phyloP scores from a whole-genome alignment of 1,140 invertebrate species.

The Hydropsyche tenuis region DNA sequence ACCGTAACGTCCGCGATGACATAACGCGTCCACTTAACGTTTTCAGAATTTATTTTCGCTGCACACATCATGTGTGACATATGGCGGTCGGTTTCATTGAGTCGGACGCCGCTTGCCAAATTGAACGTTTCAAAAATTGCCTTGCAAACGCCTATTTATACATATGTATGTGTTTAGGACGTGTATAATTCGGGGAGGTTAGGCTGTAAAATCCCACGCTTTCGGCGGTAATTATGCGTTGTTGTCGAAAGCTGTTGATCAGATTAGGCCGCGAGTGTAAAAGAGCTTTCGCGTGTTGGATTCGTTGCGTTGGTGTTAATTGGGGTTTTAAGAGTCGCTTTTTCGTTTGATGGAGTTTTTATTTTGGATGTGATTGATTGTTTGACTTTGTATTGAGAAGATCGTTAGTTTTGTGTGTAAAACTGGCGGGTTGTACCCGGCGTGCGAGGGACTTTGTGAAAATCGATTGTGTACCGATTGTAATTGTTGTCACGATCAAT shows the following conservation, averaged over 20 bases:
- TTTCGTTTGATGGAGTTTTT: too few relatives aligned
- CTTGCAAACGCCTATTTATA: background rate
- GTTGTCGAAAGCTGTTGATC: slow-evolving; percentile 1
- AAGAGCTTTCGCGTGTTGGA: too few relatives aligned
- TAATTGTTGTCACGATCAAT: too few relatives aligned
- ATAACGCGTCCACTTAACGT: background rate
- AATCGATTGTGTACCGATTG: too few relatives aligned
- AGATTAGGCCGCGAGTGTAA: background rate
- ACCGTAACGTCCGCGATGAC: background rate
- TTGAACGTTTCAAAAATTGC: slow-evolving; percentile 1
- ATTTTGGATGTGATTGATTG: too few relatives aligned
- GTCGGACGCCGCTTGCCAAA: background rate
- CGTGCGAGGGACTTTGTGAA: too few relatives aligned
- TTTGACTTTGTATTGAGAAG: too few relatives aligned
- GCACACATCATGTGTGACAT: background rate
- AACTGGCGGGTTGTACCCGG: too few relatives aligned
- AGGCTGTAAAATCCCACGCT: slow-evolving; percentile 8
- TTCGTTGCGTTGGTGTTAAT: too few relatives aligned
- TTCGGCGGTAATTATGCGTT: slow-evolving; percentile 11
- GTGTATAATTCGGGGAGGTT: background rate
- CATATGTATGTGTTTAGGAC: background rate
- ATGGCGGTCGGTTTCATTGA: slow-evolving; percentile 13
- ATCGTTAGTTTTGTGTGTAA: too few relatives aligned
- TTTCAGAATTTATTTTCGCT: background rate
- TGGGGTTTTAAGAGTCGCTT: too few relatives aligned